Percentiles rank a stretch among this genome's conserved stretches.
Conservation (phyloP, 64 coral and sea anemone genomes). For the Actinia equina region DNA sequence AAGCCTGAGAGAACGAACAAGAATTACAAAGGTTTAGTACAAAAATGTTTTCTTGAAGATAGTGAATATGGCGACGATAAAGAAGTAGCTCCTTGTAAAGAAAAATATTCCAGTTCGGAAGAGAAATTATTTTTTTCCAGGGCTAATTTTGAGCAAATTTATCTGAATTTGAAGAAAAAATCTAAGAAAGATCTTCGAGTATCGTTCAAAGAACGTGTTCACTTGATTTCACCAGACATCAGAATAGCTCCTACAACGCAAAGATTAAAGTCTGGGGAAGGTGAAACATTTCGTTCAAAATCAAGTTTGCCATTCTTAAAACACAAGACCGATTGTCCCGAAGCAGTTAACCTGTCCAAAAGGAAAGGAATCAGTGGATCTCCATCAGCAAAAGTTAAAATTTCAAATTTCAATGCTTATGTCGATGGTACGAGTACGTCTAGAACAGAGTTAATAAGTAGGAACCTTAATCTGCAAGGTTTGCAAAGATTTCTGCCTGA, state of each 20-base stretch:
- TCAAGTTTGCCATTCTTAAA: neutral
- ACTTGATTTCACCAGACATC: neutral
- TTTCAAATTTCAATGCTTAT: neutral
- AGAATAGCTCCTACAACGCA: neutral
- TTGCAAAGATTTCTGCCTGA: slow-evolving; percentile 13
- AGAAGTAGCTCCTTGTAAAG: neutral
- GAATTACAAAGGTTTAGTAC: neutral
- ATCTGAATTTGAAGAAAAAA: neutral
- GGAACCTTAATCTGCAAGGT: neutral
- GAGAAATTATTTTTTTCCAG: neutral
- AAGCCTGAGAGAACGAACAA: neutral
- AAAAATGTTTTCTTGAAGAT: neutral
- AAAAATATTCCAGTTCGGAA: neutral
- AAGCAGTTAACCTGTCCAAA: neutral
- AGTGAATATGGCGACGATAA: neutral
- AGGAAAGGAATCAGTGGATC: neutral
- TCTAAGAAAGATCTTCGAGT: neutral
- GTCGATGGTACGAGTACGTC: neutral
- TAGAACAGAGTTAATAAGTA: too few species aligned
- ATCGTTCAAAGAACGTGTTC: neutral
- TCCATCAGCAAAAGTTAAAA: neutral
- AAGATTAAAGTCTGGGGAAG: neutral
- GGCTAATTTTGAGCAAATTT: neutral
- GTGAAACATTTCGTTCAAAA: neutral
- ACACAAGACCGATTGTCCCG: neutral